Percentiles rank a stretch among this genome's conserved stretches.
These are phyloP conservation scores for Leptoteleia sp. DNA, from an alignment of 1,140 invertebrate species.

Conservation along the genomic window DNA sequence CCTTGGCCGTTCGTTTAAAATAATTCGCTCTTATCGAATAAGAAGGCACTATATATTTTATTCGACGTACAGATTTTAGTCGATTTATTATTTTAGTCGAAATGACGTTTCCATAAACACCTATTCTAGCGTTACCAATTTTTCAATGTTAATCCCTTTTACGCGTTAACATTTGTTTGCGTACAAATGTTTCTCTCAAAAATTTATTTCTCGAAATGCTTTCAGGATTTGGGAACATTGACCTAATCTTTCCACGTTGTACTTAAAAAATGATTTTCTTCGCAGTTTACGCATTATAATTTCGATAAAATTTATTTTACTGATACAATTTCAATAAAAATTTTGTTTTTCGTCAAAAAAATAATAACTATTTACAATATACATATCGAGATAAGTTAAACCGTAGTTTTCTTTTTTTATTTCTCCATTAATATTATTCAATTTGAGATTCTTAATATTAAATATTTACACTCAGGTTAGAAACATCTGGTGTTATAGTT, in stretches of 20 bases:
- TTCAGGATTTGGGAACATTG: too few species aligned
- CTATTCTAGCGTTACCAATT: too few species aligned
- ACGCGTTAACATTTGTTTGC: too few species aligned
- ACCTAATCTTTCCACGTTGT: slow-evolving; percentile 16
- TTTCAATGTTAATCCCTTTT: too few species aligned
- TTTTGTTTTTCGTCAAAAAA: slow-evolving; percentile 1
- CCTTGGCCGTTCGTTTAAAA: slow-evolving; percentile 31
- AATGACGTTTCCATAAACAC: slow-evolving; percentile 31
- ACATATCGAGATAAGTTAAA: neutral
- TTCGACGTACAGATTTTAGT: too few species aligned
- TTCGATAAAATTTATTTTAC: too few species aligned
- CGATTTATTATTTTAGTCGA: slow-evolving; percentile 52
- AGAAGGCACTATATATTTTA: slow-evolving; percentile 64
- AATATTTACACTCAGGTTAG: slow-evolving; percentile 11
- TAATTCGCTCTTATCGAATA: slow-evolving; percentile 43
- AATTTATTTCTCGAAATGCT: too few species aligned
- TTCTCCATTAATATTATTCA: too few species aligned
- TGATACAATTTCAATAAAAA: too few species aligned
- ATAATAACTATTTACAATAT: slow-evolving; percentile 11
- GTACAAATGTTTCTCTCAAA: too few species aligned
- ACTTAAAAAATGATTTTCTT: slow-evolving; percentile 14
- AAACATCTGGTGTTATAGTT: slow-evolving; percentile 22
- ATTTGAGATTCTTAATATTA: neutral
- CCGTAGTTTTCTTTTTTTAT: neutral
- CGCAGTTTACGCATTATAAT: too few species aligned